Conservation (phyloP, 2,888 invertebrate species). For the Dryobotodes eremita region DNA sequence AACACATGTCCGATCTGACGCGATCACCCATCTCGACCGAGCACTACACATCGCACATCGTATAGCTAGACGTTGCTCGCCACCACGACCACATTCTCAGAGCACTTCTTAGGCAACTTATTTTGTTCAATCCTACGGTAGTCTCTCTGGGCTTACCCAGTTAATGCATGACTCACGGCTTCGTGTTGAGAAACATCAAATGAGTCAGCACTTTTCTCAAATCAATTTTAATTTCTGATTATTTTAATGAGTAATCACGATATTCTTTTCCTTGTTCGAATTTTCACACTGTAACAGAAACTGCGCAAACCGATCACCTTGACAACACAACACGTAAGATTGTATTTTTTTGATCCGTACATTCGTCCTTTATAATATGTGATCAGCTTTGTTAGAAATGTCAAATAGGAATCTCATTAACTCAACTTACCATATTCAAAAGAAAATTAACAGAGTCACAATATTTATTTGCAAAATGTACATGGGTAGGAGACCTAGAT, state of each 20-base stretch:
- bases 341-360: background rate
- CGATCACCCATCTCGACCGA: conserved; percentile 72
- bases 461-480: conserved; percentile 7
- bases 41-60: conserved; percentile 69
- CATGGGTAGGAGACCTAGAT: background rate
- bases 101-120: conserved; percentile 26
- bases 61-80: conserved; percentile 59
- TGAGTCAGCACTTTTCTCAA: conserved; percentile 71
- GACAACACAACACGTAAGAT: conserved; percentile 26
- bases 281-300: conserved; percentile 2
- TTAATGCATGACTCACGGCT: conserved; percentile 66
- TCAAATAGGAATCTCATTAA: conserved; percentile 37
- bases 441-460: conserved; percentile 19
- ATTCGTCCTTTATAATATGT: conserved; percentile 20
- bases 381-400: conserved; percentile 31
- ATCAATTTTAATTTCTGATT: conserved; percentile 48
- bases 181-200: conserved; percentile 47
- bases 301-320: conserved; percentile 14
- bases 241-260: conserved; percentile 42
- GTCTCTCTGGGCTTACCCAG: conserved; percentile 61
- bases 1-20: conserved; percentile 77
- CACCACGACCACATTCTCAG: conserved; percentile 35
- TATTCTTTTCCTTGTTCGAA: conserved; percentile 18
- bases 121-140: conserved; percentile 23
- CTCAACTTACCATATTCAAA: conserved; percentile 30